A percentile compares a stretch with the other conserved stretches of the same genome.
phyloP scores from a whole-genome alignment of 2,797 vertebrate species.

The Ispidina picta region DNA sequence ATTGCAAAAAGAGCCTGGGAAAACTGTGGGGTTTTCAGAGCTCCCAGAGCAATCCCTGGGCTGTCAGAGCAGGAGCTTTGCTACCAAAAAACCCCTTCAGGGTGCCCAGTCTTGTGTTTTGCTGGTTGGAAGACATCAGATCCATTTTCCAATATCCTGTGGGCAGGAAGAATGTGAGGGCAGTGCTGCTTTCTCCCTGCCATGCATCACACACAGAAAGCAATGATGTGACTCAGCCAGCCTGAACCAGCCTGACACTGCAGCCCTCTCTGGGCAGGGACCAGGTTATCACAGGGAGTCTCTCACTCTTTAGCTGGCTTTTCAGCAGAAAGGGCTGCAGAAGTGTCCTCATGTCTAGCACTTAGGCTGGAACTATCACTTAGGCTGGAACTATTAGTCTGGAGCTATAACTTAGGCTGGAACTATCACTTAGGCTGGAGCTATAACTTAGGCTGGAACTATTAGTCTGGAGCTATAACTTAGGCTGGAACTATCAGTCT shows the following conservation, averaged over 20 bases:
- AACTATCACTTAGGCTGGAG: background rate
- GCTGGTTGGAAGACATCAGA: background rate
- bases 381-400: background rate
- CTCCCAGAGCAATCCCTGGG: background rate
- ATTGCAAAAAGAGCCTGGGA: background rate
- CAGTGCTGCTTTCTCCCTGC: constrained; percentile 49
- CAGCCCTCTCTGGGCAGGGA: constrained; percentile 10
- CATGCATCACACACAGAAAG: constrained; percentile 43
- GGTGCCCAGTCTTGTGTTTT: background rate
- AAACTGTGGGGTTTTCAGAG: background rate
- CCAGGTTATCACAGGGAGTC: background rate
- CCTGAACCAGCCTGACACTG: constrained; percentile 29
- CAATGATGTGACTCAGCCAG: constrained; percentile 64
- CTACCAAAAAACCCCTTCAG: background rate
- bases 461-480: no score
- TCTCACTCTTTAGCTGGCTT: constrained; percentile 39
- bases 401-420: background rate
- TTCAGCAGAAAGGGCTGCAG: constrained; percentile 23
- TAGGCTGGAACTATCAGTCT: background rate
- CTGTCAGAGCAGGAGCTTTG: background rate
- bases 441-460: no score
- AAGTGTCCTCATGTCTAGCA: background rate
- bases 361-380: no score
- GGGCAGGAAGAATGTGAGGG: constrained; percentile 40
- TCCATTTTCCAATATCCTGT: constrained; percentile 44